These are phyloP conservation scores for Phalloptychus januarius DNA, from an alignment of 2,797 vertebrate genomes.

Conservation along the genomic window DNA sequence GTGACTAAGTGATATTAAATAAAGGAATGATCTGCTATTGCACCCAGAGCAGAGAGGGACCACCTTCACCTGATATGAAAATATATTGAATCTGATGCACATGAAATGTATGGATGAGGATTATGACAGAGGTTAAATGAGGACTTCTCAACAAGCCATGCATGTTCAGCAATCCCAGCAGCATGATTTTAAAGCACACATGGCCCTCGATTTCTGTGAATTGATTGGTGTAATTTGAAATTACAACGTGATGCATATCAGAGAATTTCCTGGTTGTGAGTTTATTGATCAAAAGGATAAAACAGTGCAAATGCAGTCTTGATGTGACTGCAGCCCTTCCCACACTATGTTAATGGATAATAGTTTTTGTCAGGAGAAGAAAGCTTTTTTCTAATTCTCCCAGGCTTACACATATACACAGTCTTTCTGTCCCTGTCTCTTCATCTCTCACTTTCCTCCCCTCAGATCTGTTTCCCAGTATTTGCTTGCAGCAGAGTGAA, in stretches of 20 bases:
- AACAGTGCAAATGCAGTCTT: background rate
- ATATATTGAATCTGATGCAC: background rate
- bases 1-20: background rate
- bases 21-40: background rate
- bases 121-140: background rate
- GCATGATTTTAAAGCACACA: background rate
- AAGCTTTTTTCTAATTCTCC: constrained; percentile 1
- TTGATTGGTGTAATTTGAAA: background rate
- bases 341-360: background rate
- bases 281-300: no score
- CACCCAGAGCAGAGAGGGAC: background rate
- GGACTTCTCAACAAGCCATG: background rate
- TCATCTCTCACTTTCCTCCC: constrained; percentile 22
- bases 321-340: background rate
- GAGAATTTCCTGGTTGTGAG: background rate
- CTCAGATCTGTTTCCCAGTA: constrained; percentile 50
- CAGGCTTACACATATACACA: constrained; percentile 8
- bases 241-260: background rate
- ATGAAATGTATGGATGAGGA: background rate
- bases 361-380: background rate
- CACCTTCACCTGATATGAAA: background rate
- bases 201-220: background rate
- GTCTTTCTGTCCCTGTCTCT: constrained; percentile 35
- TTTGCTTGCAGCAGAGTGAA: constrained; percentile 52
- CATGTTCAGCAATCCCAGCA: background rate